phyloP scores from a whole-genome alignment of 2,888 invertebrate genomes.

The Chironomus tentans region DNA sequence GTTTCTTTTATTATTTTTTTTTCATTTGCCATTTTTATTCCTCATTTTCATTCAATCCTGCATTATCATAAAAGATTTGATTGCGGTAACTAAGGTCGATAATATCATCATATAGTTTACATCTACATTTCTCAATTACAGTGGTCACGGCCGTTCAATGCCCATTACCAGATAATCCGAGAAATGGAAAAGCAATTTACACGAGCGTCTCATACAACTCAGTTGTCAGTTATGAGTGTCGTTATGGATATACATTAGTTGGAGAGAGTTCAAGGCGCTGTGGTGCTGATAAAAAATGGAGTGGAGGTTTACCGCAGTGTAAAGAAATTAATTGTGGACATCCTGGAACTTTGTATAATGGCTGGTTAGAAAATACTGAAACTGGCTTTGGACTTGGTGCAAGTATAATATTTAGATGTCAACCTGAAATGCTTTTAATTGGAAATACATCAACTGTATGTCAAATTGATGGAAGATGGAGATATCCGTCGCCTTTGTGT shows the following conservation, averaged over 20 bases:
- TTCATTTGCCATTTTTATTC: neutral
- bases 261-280: conserved; percentile 87
- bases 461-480: conserved; percentile 90
- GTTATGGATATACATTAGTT: conserved; percentile 82
- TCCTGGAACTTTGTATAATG: conserved; percentile 89
- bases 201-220: conserved; percentile 92
- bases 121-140: conserved; percentile 33
- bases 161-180: conserved; percentile 80
- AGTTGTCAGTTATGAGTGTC: conserved; percentile 91
- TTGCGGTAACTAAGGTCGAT: neutral
- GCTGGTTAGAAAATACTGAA: conserved; percentile 87
- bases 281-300: conserved; percentile 91
- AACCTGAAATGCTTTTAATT: conserved; percentile 82
- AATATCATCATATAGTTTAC: neutral
- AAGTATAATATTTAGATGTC: conserved; percentile 86
- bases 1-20: neutral
- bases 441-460: conserved; percentile 87
- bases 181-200: conserved; percentile 86
- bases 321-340: conserved; percentile 97
- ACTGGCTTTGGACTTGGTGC: conserved; percentile 84
- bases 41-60: neutral
- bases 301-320: conserved; percentile 81
- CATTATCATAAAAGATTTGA: neutral
- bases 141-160: conserved; percentile 92
- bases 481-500: conserved; percentile 51